These are phyloP conservation scores for Amiota mariae DNA, from an alignment of 2,888 invertebrate species.

Conservation along the genomic window DNA sequence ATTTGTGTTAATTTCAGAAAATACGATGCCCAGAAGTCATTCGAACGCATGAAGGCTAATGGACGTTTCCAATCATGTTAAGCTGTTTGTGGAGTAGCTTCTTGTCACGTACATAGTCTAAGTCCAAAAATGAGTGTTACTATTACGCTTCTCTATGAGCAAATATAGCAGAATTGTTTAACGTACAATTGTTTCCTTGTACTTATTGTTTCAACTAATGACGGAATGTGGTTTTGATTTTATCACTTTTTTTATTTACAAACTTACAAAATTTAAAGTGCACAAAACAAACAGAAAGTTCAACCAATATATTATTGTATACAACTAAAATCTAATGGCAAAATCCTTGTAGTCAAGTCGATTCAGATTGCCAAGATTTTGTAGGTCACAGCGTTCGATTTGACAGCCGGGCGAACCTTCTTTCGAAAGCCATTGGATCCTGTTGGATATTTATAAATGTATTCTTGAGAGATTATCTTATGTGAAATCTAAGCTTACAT, in stretches of 20 bases:
- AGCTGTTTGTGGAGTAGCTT: constrained; percentile 30
- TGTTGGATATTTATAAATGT: constrained; percentile 66
- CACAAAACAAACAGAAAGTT: constrained; percentile 56
- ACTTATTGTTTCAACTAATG: neutral
- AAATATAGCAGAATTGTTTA: constrained; percentile 14
- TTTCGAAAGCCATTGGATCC: constrained; percentile 87
- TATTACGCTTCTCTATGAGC: constrained; percentile 45
- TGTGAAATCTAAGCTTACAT: constrained; percentile 78
- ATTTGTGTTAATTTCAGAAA: constrained; percentile 58
- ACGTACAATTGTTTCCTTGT: constrained; percentile 1
- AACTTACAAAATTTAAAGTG: constrained; percentile 54
- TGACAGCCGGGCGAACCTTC: constrained; percentile 89
- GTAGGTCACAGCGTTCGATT: constrained; percentile 87
- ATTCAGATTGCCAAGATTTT: constrained; percentile 84
- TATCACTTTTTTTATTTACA: constrained; percentile 49
- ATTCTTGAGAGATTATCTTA: constrained; percentile 9
- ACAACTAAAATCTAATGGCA: constrained; percentile 83
- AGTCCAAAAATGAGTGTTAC: constrained; percentile 50
- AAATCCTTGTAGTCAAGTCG: constrained; percentile 81
- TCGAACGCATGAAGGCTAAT: constrained; percentile 72
- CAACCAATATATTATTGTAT: constrained; percentile 33
- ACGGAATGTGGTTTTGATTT: constrained; percentile 4
- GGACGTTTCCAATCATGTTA: constrained; percentile 73
- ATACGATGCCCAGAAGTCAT: constrained; percentile 72
- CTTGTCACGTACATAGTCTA: constrained; percentile 46